Conservation (phyloP, 2,113 vertebrate species). For the Cricetomys ansorgei region DNA sequence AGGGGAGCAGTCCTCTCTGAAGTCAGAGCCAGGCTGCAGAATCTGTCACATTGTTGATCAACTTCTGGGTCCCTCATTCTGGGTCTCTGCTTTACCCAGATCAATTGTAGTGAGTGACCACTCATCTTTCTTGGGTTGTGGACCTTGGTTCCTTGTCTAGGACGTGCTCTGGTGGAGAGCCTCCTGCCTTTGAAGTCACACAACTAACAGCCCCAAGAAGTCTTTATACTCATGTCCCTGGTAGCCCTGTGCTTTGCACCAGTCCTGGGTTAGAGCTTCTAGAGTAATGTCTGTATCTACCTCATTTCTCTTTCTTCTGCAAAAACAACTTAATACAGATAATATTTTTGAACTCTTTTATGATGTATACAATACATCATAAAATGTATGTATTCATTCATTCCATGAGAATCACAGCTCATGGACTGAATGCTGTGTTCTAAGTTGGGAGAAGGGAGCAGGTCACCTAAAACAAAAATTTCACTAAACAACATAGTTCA, state of each 20-base stretch:
- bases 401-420: not conserved
- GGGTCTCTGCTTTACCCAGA: not conserved
- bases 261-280: not conserved
- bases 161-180: not conserved
- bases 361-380: not conserved
- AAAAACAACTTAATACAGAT: not conserved
- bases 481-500: no score
- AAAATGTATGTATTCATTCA: not conserved
- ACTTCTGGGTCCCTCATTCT: not conserved
- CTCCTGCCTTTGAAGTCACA: not conserved
- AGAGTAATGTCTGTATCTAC: not conserved
- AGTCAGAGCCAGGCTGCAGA: not conserved
- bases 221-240: no score
- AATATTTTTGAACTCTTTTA: not conserved
- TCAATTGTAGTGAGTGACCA: not conserved
- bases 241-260: not conserved
- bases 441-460: not conserved
- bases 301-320: not conserved
- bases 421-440: not conserved
- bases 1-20: accelerated
- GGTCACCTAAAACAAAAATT: no score
- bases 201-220: no score
- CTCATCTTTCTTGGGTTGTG: accelerated
- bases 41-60: accelerated
- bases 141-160: no score